Evolutionary conservation across 2,888 invertebrate species (phyloP).

Genomic region (Lydus trimaculatus): DNA sequence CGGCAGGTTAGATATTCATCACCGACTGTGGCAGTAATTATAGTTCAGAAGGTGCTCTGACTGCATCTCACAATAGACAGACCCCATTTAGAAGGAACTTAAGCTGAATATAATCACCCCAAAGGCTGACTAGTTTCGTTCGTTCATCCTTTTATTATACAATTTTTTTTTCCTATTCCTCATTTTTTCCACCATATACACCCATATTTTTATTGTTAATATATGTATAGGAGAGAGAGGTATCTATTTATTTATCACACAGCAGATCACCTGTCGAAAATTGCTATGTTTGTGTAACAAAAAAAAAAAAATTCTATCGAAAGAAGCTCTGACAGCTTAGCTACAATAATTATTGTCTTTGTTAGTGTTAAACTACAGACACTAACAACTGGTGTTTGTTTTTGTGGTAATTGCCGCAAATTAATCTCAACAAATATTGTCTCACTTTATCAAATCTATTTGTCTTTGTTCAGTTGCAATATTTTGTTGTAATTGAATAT

Average conservation of each 20-base stretch:
- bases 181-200: neutral
- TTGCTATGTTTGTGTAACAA: slow-evolving; percentile 12
- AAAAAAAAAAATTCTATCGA: slow-evolving; percentile 6
- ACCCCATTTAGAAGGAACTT: slow-evolving; percentile 27
- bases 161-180: neutral
- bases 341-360: slow-evolving; percentile 19
- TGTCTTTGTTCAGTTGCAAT: slow-evolving; percentile 1
- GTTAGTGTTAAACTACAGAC: slow-evolving; percentile 10
- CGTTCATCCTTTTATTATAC: slow-evolving; percentile 6
- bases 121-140: slow-evolving; percentile 11
- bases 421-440: neutral
- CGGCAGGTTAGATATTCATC: slow-evolving; percentile 48
- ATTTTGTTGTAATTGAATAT: slow-evolving; percentile 26
- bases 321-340: slow-evolving; percentile 15
- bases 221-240: neutral
- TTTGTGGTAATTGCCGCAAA: slow-evolving; percentile 17
- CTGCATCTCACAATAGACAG: slow-evolving; percentile 27
- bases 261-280: slow-evolving; percentile 28
- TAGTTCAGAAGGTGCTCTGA: slow-evolving; percentile 32
- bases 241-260: slow-evolving; percentile 17
- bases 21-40: slow-evolving; percentile 44
- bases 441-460: neutral
- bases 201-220: neutral
- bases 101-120: slow-evolving; percentile 45
- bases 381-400: slow-evolving; percentile 20